Conservation (phyloP, 2,888 invertebrate genomes). For the Tenthredo scrophulariae region DNA sequence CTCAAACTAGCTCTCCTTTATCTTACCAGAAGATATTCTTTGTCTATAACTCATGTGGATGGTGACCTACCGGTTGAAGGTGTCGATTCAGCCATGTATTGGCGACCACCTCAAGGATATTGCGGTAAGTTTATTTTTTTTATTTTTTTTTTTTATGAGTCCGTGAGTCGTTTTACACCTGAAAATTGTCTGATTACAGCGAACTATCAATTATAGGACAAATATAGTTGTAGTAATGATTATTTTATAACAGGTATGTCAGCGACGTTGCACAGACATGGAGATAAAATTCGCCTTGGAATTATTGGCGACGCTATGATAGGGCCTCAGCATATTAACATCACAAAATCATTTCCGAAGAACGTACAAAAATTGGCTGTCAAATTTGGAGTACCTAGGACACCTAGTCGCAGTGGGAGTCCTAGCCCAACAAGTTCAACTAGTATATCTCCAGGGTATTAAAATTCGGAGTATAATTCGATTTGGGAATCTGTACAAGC, state of each 20-base stretch:
- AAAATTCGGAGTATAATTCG: conserved; percentile 34
- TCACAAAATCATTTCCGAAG: conserved; percentile 70
- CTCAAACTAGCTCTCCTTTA: conserved; percentile 82
- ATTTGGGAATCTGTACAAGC: not conserved
- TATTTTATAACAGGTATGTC: conserved; percentile 83
- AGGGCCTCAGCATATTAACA: conserved; percentile 82
- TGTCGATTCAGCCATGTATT: conserved; percentile 84
- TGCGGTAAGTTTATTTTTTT: conserved; percentile 82
- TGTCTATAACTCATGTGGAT: conserved; percentile 82
- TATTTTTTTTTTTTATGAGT: not conserved
- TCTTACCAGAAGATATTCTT: conserved; percentile 84
- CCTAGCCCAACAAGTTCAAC: conserved; percentile 64
- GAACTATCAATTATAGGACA: no score
- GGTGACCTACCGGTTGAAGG: conserved; percentile 84
- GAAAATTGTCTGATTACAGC: no score
- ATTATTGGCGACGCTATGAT: conserved; percentile 87
- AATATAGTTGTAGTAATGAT: not conserved
- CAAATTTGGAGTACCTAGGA: conserved; percentile 70
- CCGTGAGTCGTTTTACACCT: not conserved
- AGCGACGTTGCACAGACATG: conserved; percentile 85
- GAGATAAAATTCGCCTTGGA: conserved; percentile 83
- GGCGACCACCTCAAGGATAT: conserved; percentile 89
- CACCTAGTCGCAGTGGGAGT: conserved; percentile 66
- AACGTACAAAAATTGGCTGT: conserved; percentile 70
- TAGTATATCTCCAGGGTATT: conserved; percentile 69